Percentiles rank a stretch among this genome's conserved stretches.
Conservation (phyloP, 2,888 invertebrate species). For the Octodonta nipae region DNA sequence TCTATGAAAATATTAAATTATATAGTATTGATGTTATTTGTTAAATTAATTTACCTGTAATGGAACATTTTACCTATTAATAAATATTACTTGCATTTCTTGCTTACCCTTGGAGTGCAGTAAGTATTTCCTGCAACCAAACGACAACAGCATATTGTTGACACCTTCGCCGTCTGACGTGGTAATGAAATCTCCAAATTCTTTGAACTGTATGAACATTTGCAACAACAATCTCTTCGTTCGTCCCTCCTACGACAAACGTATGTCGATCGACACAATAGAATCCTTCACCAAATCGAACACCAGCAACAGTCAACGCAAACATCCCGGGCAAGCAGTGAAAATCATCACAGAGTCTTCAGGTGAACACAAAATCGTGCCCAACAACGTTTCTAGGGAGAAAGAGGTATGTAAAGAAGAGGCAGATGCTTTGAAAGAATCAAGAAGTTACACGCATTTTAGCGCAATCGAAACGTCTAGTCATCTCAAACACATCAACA, state of each 20-base stretch:
- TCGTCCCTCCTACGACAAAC: constrained; percentile 14
- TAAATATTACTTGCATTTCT: too few relatives aligned
- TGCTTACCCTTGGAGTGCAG: too few relatives aligned
- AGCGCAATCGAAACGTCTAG: constrained; percentile 17
- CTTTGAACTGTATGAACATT: constrained; percentile 33
- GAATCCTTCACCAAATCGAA: constrained; percentile 24
- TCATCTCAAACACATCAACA: constrained; percentile 16
- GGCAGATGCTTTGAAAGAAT: constrained; percentile 27
- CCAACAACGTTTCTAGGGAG: constrained; percentile 10
- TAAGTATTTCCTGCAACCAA: constrained; percentile 33
- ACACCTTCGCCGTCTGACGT: constrained; percentile 42
- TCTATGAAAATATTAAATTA: too few relatives aligned
- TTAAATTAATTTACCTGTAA: too few relatives aligned
- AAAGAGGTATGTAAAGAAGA: constrained; percentile 25
- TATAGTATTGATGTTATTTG: too few relatives aligned
- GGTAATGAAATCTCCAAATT: constrained; percentile 40
- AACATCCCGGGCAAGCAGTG: constrained; percentile 60
- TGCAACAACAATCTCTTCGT: constrained; percentile 34
- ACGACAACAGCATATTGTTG: constrained; percentile 24
- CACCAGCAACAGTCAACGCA: constrained; percentile 21
- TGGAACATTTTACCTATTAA: too few relatives aligned
- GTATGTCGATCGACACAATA: constrained; percentile 22
- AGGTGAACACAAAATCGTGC: constrained; percentile 33
- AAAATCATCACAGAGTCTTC: constrained; percentile 48
- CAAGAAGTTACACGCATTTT: constrained; percentile 32